phyloP scores from a whole-genome alignment of 2,888 invertebrate genomes.

The Erpobdella octoculata region DNA sequence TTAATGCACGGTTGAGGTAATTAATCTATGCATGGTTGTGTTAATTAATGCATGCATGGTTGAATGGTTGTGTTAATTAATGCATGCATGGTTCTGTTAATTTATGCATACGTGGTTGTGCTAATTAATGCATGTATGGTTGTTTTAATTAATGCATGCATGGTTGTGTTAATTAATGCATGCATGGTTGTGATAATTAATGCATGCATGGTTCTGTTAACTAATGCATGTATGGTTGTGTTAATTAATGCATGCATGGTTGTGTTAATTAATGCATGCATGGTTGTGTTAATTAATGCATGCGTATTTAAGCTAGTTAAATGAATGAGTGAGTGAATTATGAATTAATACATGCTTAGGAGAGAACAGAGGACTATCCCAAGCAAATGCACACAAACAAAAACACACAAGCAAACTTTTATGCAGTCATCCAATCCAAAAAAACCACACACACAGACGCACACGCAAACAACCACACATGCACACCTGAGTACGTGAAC shows the following conservation, averaged over 20 bases:
- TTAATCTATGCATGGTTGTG: too few relatives aligned
- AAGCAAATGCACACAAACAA: background rate
- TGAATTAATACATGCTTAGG: background rate
- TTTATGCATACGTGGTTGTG: too few relatives aligned
- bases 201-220: too few relatives aligned
- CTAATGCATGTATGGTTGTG: conserved; percentile 1
- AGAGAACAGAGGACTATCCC: too few relatives aligned
- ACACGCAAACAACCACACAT: conserved; percentile 7
- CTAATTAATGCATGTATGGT: too few relatives aligned
- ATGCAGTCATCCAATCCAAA: background rate
- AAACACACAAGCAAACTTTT: background rate
- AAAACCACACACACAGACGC: conserved; percentile 10
- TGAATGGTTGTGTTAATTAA: too few relatives aligned
- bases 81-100: too few relatives aligned
- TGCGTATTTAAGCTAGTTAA: background rate
- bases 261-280: background rate
- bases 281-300: background rate
- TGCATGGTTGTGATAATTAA: too few relatives aligned
- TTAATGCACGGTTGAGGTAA: too few relatives aligned
- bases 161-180: too few relatives aligned
- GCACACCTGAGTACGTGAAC: background rate
- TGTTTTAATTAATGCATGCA: too few relatives aligned
- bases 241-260: background rate
- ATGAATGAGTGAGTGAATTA: background rate
- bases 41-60: too few relatives aligned